Conservation (phyloP, 2,113 vertebrate genomes). For the Dasypus novemcinctus region DNA sequence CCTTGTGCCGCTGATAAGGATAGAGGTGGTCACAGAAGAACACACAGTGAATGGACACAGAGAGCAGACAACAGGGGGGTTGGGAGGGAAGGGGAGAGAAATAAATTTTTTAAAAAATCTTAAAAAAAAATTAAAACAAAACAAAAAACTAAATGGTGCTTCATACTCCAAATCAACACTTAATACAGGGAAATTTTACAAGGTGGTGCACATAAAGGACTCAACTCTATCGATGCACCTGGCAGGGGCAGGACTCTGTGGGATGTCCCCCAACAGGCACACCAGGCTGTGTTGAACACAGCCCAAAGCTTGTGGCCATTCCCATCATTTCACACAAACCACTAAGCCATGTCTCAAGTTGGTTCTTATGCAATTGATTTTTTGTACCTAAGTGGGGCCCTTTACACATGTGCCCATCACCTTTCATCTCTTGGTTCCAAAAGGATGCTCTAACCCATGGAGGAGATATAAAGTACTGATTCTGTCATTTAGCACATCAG, state of each 20-base stretch:
- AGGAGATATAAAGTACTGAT: not conserved
- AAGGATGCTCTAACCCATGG: not conserved
- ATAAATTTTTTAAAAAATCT: no score
- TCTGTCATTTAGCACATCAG: constrained; percentile 34
- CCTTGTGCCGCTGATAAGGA: no score
- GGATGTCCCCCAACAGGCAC: rapidly evolving
- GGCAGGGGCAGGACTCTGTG: not conserved
- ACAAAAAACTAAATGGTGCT: not conserved
- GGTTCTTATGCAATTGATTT: not conserved
- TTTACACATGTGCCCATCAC: rapidly evolving
- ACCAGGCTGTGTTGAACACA: not conserved
- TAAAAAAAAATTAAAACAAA: no score
- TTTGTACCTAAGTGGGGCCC: not conserved
- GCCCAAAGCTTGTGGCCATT: rapidly evolving
- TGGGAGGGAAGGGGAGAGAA: no score
- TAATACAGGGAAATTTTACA: rapidly evolving
- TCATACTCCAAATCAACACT: not conserved
- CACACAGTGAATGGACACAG: no score
- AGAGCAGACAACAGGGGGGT: no score
- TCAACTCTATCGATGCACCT: rapidly evolving
- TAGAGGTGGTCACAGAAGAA: no score
- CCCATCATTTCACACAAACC: rapidly evolving
- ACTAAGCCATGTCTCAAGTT: rapidly evolving
- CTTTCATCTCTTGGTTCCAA: not conserved
- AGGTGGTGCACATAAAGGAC: not conserved